Evolutionary conservation across 2,888 invertebrate species (phyloP).

Genomic region (Mamestra brassicae): DNA sequence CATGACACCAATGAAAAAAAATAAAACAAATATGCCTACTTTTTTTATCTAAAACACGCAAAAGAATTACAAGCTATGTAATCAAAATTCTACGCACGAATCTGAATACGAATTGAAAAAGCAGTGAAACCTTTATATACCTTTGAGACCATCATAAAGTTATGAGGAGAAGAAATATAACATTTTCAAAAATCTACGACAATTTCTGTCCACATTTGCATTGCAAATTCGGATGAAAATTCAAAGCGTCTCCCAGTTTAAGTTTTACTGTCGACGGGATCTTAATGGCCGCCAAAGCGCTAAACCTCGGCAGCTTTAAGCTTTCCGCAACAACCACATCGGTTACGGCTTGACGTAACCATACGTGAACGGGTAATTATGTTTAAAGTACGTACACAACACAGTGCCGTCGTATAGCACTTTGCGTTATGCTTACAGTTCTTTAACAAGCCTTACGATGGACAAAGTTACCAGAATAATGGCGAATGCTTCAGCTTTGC

Average conservation of each 20-base stretch:
- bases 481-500: background rate
- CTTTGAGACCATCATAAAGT: slow-evolving; percentile 44
- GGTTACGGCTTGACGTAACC: slow-evolving; percentile 67
- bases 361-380: slow-evolving; percentile 42
- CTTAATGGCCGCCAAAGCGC: slow-evolving; percentile 78
- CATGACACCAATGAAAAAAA: background rate
- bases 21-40: background rate
- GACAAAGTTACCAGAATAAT: slow-evolving; percentile 8
- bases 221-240: slow-evolving; percentile 78
- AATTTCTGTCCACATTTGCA: slow-evolving; percentile 73
- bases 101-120: slow-evolving; percentile 48
- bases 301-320: slow-evolving; percentile 79
- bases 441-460: background rate
- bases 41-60: background rate
- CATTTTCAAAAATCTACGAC: slow-evolving; percentile 69
- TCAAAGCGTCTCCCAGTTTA: slow-evolving; percentile 75
- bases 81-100: slow-evolving; percentile 37
- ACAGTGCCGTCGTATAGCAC: background rate
- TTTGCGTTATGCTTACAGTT: background rate
- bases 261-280: slow-evolving; percentile 76
- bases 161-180: slow-evolving; percentile 50
- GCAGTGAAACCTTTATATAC: slow-evolving; percentile 33
- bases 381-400: slow-evolving; percentile 29
- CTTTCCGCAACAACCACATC: slow-evolving; percentile 79
- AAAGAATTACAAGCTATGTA: slow-evolving; percentile 7